These are phyloP conservation scores for Otolemur garnettii DNA, from an alignment of 2,113 vertebrate genomes.

Conservation along the genomic window DNA sequence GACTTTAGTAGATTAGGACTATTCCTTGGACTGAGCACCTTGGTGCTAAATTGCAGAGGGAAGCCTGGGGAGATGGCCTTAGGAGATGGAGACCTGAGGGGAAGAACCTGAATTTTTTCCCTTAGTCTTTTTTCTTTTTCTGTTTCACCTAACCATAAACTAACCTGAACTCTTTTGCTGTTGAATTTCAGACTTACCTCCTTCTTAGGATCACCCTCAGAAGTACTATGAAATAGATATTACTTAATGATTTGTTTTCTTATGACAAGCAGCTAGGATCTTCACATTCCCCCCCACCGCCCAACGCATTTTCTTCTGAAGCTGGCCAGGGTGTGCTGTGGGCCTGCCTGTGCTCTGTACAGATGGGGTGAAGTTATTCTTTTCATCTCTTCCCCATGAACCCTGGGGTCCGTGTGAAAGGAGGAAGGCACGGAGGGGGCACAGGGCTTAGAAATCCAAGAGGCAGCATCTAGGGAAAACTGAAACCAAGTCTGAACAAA, in stretches of 20 bases:
- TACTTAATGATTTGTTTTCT: neutral
- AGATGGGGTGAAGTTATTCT: neutral
- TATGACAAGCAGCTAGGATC: neutral
- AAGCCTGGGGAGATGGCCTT: neutral
- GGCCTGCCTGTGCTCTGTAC: neutral
- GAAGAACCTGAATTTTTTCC: neutral
- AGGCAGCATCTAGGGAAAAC: neutral
- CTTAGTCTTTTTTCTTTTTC: neutral
- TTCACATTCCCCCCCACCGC: neutral
- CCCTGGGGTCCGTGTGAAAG: neutral
- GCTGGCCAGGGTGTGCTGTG: neutral
- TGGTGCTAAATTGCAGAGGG: neutral
- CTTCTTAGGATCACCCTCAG: neutral
- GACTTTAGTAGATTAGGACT: neutral
- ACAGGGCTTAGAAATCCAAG: neutral
- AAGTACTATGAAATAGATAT: neutral
- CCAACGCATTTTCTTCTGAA: neutral
- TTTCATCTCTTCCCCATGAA: neutral
- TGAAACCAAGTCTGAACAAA: neutral
- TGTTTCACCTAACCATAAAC: neutral
- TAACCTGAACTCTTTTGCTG: neutral
- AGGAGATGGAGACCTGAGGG: neutral
- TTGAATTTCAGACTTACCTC: neutral
- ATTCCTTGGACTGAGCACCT: neutral
- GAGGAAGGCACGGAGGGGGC: neutral